A percentile compares a stretch with the other conserved stretches of the same genome.
These are phyloP conservation scores for Prosopocoilus inquinatus DNA, from an alignment of 2,888 invertebrate genomes.

Conservation along the genomic window DNA sequence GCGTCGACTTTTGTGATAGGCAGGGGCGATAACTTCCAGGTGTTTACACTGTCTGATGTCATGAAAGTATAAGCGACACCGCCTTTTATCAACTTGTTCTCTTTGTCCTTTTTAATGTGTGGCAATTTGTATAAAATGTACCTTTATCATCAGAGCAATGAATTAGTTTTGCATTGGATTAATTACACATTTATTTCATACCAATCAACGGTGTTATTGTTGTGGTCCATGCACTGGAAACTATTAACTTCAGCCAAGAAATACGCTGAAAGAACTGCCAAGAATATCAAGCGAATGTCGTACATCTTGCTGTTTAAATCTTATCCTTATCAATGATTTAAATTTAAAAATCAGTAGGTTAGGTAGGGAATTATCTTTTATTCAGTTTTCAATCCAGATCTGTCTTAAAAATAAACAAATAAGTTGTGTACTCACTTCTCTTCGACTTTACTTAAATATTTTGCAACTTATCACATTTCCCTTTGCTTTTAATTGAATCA, in stretches of 20 bases:
- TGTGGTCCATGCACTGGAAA: conserved; percentile 58
- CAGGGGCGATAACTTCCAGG: conserved; percentile 68
- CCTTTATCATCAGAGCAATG: conserved; percentile 54
- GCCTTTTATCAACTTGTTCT: conserved; percentile 54
- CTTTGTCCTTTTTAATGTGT: conserved; percentile 54
- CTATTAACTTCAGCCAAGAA: not conserved
- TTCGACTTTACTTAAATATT: too few species aligned
- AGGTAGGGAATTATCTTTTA: too few species aligned
- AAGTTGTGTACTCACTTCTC: too few species aligned
- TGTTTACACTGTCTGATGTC: conserved; percentile 58
- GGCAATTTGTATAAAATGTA: conserved; percentile 82
- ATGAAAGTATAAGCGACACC: conserved; percentile 73
- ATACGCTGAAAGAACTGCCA: not conserved
- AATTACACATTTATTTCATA: conserved; percentile 45
- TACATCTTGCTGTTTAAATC: too few species aligned
- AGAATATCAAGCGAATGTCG: too few species aligned
- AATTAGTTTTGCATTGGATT: conserved; percentile 10
- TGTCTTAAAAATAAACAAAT: too few species aligned
- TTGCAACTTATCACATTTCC: too few species aligned
- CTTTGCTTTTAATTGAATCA: too few species aligned
- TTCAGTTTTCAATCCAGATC: too few species aligned
- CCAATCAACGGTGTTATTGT: conserved; percentile 69
- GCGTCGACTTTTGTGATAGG: conserved; percentile 64
- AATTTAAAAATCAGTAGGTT: too few species aligned
- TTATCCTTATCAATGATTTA: too few species aligned